Base-by-base conservation (phyloP, 2,888 invertebrate genomes). In the Mystacides longicornis region DNA sequence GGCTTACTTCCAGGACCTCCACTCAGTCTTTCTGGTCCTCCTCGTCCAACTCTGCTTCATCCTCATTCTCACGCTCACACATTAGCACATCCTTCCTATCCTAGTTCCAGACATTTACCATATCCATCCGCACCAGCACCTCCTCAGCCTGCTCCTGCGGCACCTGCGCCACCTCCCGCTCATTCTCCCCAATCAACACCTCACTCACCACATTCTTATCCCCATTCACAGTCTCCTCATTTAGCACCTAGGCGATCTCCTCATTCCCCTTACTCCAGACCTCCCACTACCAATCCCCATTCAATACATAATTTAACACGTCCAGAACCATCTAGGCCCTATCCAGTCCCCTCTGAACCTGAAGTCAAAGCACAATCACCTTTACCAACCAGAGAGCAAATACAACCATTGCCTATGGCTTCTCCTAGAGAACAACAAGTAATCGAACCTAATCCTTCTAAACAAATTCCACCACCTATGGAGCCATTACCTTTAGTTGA, bases 131-230 rank as follows among this genome's bases (percentile, higher is more conserved):
- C 37, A 37, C 57, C 48, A 22, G 23, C 56, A 21, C 23, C 46
- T 42, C 58, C 57, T 45, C 52, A 55, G 11, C 60, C 61, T 18
- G 60, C 60, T 58, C 59, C 60, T 52, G 51, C 55, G 49, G 55
- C 50, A 31, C 70, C 70, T 42, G 68, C 70, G 48, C 71, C 71
- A 2, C 60, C 71, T 52, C 70, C 69, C 33, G 55, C 65, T 43
- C 60, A 61, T 22, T 55, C 62, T 48, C 49, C 69, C 58, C 71
- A 71, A n/a, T 70, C 70, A 46, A 68, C 70, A 43, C 69, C 71
- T 3, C 70, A 69, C 47, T 68, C 67, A 59, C 69, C 66, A 65
- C 69, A 31, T 64, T 66, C 27, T 64, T 67, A 63, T 60, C 52
- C 65, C 43, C 60, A 63, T 56, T 62, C 61, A 42, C 55, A 59